Evolutionary conservation across 1,140 invertebrate species (phyloP), one percentile per base, ranked within the genome.

Genomic region (Hyles euphorbiae): DNA sequence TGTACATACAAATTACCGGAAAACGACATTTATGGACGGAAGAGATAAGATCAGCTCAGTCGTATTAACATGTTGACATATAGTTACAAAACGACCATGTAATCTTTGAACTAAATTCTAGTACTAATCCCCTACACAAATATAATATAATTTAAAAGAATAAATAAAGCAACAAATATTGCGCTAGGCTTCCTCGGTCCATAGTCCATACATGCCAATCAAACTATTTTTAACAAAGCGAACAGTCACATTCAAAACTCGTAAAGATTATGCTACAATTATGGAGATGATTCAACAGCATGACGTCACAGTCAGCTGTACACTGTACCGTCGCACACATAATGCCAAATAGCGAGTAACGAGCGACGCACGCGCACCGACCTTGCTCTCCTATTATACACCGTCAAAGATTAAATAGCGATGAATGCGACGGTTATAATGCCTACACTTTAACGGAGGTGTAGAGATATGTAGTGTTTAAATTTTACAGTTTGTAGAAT

Each of bases 331-430:
- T 48, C 6, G 60, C 49, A 36, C 47, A 56, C 53, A 61, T 48
- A 58, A 56, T 48, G 50, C 9, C 53, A 46, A 59, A 48, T 56
- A 10, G 34, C 53, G 53, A 52, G 49, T 60, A 48, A 40, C 36
- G 4, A 52, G 58, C 63, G 60, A 53, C 63, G 65, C 63, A 49
- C 60, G 73, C 64, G 68, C 66, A 68, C 45, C 60, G 81, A 79
- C 81, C 81, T 83, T 82, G 82, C 72, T 73, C 74, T 75, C 63
- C 54, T 81, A 81, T 76, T 76, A 66, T 75, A 61, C 67, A 56
- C 49, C 58, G 58, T 12, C 78, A 74, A 56, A 74, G 79, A 82
- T 54, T 70, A 75, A 34, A 5, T 46, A 9, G 45, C 32, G 7
- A 22, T 46, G 7, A 32, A 45, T 51, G 36, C 44, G 9, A 53